Evolutionary conservation across 2,888 invertebrate species (phyloP), one percentile per base, ranked within the genome.

Genomic region (Clivina fossor): DNA sequence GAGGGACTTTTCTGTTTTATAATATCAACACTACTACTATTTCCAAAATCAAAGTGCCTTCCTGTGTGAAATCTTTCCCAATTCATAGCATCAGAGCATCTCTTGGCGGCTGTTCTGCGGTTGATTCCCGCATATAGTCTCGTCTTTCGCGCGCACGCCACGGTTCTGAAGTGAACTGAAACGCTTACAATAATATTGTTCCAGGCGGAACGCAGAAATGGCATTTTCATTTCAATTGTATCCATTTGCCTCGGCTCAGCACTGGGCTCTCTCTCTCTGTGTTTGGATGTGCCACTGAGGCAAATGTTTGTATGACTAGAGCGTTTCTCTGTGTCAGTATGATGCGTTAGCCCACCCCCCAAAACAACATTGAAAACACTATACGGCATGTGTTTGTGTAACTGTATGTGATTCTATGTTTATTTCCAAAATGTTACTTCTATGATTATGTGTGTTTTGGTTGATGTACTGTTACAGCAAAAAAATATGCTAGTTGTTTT

Each of bases 161-260:
- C n/a, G n/a, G n/a, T n/a, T n/a, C 18, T 28, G 26, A 32, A 22
- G 30, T 49, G 32, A 54, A 58, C 43, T 57, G 58, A 47, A n/a
- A 56, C 60, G 47, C 60, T 60, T 58, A 58, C 48, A 59, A 61
- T 60, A 62, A 62, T 62, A 61, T 62, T 62, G 60, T 62, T 62
- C 59, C 57, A 60, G 60, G 56, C 59, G 59, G 48, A 44, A 47
- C 56, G 44, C 46, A 54, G 57, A 56, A 58, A 60, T 57, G 55
- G 48, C 58, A 54, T 58, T 58, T 62, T 61, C 59, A 62, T 58
- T 60, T 59, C 57, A 58, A 62, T 57, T 58, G 57, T 59, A 61
- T 59, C 55, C 57, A 54, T 49, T 56, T 44, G 44, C 7, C 24
- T 26, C 11, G 22, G 18, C 49, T 37, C 40, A 55, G 40, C 41